Evolutionary conservation across 1,140 invertebrate species (phyloP).

Genomic region (Manduca sexta): DNA sequence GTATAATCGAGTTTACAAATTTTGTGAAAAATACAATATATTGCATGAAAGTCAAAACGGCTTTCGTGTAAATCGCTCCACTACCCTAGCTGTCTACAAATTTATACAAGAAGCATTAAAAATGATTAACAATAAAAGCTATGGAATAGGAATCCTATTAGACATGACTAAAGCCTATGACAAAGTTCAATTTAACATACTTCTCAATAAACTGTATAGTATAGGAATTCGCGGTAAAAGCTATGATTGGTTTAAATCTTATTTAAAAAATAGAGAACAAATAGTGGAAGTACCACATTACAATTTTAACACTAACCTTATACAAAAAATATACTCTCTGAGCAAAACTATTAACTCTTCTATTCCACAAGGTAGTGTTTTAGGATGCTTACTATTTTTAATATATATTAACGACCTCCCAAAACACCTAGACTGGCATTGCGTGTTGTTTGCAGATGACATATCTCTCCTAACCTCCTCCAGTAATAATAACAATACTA

Average conservation of each 20-base stretch:
- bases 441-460: too few species aligned
- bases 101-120: neutral
- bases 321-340: too few species aligned
- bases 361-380: conserved; percentile 1
- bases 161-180: conserved; percentile 9
- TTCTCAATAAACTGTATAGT: conserved; percentile 7
- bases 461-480: too few species aligned
- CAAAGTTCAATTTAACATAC: neutral
- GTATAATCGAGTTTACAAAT: conserved; percentile 2
- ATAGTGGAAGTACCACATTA: too few species aligned
- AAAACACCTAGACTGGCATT: too few species aligned
- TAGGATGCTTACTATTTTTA: too few species aligned
- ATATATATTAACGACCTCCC: too few species aligned
- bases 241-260: too few species aligned
- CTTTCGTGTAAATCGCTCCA: conserved; percentile 7
- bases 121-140: conserved; percentile 7
- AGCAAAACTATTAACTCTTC: conserved; percentile 1
- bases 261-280: too few species aligned
- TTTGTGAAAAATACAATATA: conserved; percentile 12
- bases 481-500: too few species aligned
- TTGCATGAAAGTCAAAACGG: conserved; percentile 8
- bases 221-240: conserved; percentile 9
- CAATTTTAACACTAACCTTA: too few species aligned
- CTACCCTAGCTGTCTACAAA: neutral
- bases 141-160: conserved; percentile 4